Base-by-base conservation (phyloP, 1,140 invertebrate species). In the Sarcophaga peregrina region DNA sequence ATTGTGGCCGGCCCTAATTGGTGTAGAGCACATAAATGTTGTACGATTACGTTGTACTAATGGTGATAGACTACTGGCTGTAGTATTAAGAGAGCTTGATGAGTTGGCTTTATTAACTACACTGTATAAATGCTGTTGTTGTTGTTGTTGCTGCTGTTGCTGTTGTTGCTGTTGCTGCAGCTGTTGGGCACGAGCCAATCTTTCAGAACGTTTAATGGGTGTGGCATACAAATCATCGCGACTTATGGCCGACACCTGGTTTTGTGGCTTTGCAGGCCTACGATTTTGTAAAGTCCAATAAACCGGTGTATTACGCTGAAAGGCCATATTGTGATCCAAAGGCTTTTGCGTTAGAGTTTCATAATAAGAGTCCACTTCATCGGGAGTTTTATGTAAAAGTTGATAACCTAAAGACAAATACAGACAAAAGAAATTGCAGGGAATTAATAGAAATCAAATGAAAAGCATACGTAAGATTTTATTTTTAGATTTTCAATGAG, bases 21-120 rank as follows among this genome's bases (percentile, higher is more conserved):
- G 89, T 62, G 93, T 94, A 8, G 93, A 94, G 46, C 93, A 93
- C 90, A 93, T 85, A 88, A 94, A 91, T 83, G 90, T 83, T 62
- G 62, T 86, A 84, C 87, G 84, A 87, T 91, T 91, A 54, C 92
- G 87, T 58, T 93, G 93, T 90, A 94, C 93, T 83, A 94, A 94
- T 46, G 93, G 93, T 81, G 93, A 94, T 87, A 94, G 92, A 89
- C 91, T 93, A 17, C 47, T 2, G 20, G n/a, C 17, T 17, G 48
- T 48, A 17, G 20, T 50, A 25, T 48, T 47, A 92, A 90, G 7
- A 90, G 91, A 80, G 92, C 89, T 58, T 91, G 90, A 6, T 48
- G 17, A 68, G 82, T 75, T 87, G 5, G 78, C 50, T 10, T n/a
- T 54, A 48, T 82, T 73, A 17, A 81, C 13, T 10, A 54, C 25